These are phyloP conservation scores for Lepidocyrtinus sp. DNA, from an alignment of 2,888 invertebrate species.

Conservation along the genomic window DNA sequence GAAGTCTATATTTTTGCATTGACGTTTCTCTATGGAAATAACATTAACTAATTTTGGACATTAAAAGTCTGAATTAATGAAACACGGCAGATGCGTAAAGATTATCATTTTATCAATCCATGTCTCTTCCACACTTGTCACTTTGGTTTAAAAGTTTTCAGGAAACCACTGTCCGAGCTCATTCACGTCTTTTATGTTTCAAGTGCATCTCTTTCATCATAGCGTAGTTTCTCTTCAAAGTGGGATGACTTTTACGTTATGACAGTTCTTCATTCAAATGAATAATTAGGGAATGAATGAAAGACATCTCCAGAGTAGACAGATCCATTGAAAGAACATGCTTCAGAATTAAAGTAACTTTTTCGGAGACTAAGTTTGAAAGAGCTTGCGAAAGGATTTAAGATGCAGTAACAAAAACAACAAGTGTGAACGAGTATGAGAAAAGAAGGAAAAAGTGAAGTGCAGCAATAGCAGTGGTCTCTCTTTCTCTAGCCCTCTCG, in stretches of 20 bases:
- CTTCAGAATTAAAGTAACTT: neutral
- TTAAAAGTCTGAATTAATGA: neutral
- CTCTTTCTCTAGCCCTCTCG: neutral
- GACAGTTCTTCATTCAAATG: constrained; percentile 10
- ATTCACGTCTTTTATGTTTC: constrained; percentile 3
- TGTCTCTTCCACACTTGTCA: constrained; percentile 8
- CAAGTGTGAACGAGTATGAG: neutral
- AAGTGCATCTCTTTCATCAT: neutral
- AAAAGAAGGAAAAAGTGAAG: neutral
- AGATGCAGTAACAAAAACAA: constrained; percentile 2
- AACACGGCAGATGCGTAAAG: constrained; percentile 8
- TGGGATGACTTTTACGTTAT: neutral
- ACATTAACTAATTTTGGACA: no score
- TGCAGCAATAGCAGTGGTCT: neutral
- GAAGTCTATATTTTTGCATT: no score
- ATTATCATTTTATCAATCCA: no score
- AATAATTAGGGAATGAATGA: neutral
- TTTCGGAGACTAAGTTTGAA: neutral
- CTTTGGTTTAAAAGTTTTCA: neutral
- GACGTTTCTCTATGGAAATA: no score
- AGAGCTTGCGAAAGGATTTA: neutral
- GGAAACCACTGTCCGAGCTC: neutral
- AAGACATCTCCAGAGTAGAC: neutral
- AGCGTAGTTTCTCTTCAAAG: neutral
- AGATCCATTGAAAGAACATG: neutral